Conservation (phyloP, 2,113 vertebrate species). For the Pipra filicauda region DNA sequence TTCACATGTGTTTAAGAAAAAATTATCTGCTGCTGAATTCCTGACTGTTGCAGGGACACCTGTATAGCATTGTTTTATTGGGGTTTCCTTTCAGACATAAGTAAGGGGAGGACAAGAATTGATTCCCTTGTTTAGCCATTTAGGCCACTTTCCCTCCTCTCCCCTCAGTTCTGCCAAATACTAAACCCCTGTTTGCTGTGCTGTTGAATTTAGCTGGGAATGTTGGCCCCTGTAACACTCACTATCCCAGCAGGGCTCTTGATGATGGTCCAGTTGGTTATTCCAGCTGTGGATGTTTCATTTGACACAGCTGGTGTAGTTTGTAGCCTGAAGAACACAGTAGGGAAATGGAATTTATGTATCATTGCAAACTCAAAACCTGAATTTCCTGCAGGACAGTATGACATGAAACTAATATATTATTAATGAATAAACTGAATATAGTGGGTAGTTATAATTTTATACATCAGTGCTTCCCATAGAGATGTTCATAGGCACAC, state of each 20-base stretch:
- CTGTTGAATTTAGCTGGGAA: background rate
- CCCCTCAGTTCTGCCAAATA: background rate
- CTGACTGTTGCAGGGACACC: background rate
- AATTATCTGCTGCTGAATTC: background rate
- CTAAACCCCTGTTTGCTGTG: background rate
- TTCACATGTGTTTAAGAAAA: conserved; percentile 1
- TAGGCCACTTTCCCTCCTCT: background rate
- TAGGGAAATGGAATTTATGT: conserved; percentile 4
- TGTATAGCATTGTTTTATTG: background rate
- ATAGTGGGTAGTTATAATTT: background rate
- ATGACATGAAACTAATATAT: background rate
- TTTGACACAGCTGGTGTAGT: background rate
- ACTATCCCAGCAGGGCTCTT: background rate
- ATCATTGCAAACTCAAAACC: conserved; percentile 19
- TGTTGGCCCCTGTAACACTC: background rate
- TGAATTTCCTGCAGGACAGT: background rate
- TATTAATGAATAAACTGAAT: background rate
- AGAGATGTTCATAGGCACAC: background rate
- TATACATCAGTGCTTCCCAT: background rate
- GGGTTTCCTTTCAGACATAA: background rate
- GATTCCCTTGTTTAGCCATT: background rate
- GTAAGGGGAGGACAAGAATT: background rate
- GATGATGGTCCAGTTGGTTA: background rate
- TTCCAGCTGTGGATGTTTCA: background rate
- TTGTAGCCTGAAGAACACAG: background rate